Evolutionary conservation across 2,113 vertebrate species (phyloP), one percentile per base, ranked within the genome.

Genomic region (Nannobrachium achirus): DNA sequence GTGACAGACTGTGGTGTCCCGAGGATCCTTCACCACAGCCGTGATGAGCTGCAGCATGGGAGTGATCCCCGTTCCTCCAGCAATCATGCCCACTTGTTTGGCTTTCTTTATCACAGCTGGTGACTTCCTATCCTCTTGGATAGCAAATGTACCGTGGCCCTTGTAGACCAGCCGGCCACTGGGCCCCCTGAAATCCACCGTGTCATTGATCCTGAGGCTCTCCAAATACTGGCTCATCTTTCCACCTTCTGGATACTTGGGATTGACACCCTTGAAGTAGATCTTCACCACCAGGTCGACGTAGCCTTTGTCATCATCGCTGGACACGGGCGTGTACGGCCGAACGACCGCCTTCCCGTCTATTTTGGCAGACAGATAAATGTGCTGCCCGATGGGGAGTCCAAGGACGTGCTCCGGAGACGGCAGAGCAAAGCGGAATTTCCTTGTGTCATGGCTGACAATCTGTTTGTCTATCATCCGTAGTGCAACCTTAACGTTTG

Each of bases 181-280:
- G 38, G 98, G 97, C 42, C 98, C 98, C 62, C 98, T 91, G 90
- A 99, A 98, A 68, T 99, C 98, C 44, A 99, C 94, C 2, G 92
- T 94, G 60, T 99, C 98, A 0, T 90, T 89, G 10, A 94, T 88
- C 75, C 91, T 91, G 74, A 99, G 91, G 83, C 69, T 94, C 68
- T 99, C 97, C 89, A 99, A 56, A 82, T 98, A 97, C 16, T 98
- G 98, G 58, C 96, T 97, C 98, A 99, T 97, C 89, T 99, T 99
- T 6, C 97, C 97, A 9, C 98, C 97, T 5, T 94, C 94, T 0
- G 97, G 98, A 76, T 98, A 99, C 79, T 98, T 98, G 0, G 96
- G 96, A 38, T 99, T 83, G 7, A 95, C 83, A 0, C 91, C 85
- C 90, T 93, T 98, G 64, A 96, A 97, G 82, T 99, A 99, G 79